Evolutionary conservation across 2,113 vertebrate genomes (phyloP).

Genomic region (Tetrao urogallus): DNA sequence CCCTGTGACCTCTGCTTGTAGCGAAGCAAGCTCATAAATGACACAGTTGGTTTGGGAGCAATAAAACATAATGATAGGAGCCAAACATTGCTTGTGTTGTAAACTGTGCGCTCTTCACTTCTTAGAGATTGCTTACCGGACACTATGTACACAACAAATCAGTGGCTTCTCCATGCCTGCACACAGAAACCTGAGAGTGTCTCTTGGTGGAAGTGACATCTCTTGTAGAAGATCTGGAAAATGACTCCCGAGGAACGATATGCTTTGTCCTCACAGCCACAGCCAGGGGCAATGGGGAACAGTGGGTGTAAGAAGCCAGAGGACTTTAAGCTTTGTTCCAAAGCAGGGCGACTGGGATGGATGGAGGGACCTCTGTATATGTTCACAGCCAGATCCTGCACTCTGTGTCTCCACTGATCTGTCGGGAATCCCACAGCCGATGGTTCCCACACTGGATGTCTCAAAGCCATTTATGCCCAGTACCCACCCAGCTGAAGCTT

Average conservation of each 20-base stretch:
- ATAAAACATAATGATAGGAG: neutral
- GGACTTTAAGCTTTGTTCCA: neutral
- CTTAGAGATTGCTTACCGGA: neutral
- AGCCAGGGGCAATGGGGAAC: neutral
- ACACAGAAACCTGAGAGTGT: neutral
- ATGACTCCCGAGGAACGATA: neutral
- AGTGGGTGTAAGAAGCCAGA: neutral
- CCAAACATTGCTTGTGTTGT: neutral
- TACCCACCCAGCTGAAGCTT: neutral
- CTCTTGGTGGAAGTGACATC: neutral
- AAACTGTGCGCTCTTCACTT: neutral
- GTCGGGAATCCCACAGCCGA: neutral
- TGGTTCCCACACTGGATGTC: neutral
- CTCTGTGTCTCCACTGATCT: neutral
- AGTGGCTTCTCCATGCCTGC: neutral
- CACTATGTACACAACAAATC: neutral
- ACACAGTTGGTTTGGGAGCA: neutral
- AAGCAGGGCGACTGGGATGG: neutral
- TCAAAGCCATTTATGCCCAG: neutral
- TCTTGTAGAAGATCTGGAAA: neutral
- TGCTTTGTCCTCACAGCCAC: neutral
- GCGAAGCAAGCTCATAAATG: neutral
- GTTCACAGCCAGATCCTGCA: accelerated
- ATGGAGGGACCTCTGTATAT: neutral
- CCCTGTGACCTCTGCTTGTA: neutral